These are phyloP conservation scores for Leptothorax acervorum DNA, from an alignment of 2,888 invertebrate genomes.

Conservation along the genomic window DNA sequence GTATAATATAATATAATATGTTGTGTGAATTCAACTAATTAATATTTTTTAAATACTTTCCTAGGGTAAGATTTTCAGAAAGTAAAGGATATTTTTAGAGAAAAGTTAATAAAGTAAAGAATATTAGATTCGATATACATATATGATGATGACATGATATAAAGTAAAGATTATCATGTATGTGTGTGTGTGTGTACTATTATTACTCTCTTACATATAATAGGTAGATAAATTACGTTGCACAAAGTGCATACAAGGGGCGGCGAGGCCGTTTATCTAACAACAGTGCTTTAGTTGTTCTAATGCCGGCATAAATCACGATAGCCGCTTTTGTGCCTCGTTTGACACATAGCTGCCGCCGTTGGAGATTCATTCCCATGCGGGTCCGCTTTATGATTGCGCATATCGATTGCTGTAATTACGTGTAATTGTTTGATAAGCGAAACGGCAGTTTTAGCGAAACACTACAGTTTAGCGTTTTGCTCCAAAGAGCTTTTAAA, in stretches of 20 bases:
- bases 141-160: background rate
- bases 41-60: background rate
- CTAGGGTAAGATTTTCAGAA: background rate
- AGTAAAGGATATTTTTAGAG: background rate
- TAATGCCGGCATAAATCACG: constrained; percentile 17
- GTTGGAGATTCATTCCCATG: background rate
- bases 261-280: constrained; percentile 15
- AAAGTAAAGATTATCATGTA: background rate
- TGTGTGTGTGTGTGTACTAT: background rate
- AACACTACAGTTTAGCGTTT: background rate
- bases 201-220: constrained; percentile 11
- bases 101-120: constrained; percentile 3
- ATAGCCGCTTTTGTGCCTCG: constrained; percentile 26
- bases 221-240: constrained; percentile 6
- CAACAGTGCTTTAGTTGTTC: constrained; percentile 27
- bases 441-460: background rate
- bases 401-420: constrained; percentile 20
- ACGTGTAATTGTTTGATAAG: background rate
- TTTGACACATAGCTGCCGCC: background rate
- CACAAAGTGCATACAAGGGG: constrained; percentile 12
- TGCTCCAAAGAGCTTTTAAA: background rate
- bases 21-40: background rate
- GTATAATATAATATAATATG: background rate
- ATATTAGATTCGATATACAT: background rate
- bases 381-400: background rate